These are phyloP conservation scores for Pseudotriccus pelzelni DNA, from an alignment of 2,797 vertebrate species.

Conservation along the genomic window DNA sequence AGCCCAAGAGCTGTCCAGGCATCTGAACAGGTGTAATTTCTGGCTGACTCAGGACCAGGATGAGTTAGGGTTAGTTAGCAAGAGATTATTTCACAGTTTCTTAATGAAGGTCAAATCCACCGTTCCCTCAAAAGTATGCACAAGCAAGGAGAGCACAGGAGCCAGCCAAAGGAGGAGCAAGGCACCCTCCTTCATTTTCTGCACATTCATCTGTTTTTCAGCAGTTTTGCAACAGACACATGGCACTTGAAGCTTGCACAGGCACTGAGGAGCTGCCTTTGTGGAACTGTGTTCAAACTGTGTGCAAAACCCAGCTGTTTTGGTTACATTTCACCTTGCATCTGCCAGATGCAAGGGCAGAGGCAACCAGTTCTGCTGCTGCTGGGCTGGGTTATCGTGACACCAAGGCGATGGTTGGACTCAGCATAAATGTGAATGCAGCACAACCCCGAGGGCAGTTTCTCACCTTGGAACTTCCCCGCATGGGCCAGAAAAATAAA, in stretches of 20 bases:
- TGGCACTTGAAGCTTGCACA: not conserved
- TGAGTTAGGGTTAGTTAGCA: not conserved
- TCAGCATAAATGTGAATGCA: not conserved
- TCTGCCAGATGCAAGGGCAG: not conserved
- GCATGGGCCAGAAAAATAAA: slow-evolving; percentile 22
- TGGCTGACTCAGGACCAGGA: not conserved
- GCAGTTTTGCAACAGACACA: not conserved
- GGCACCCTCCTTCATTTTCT: not conserved
- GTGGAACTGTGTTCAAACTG: not conserved
- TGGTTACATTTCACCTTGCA: not conserved
- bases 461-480: slow-evolving; percentile 55
- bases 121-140: not conserved
- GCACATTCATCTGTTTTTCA: not conserved
- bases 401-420: not conserved
- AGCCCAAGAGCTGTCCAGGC: not conserved
- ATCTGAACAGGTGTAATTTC: not conserved
- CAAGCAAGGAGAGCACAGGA: not conserved
- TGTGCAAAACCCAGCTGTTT: not conserved
- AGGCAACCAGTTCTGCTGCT: not conserved
- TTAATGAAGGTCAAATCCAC: not conserved
- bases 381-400: not conserved
- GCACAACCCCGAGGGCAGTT: not conserved
- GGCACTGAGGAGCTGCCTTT: not conserved
- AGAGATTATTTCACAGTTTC: not conserved
- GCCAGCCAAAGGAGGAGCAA: not conserved